Conservation (phyloP, 1,140 invertebrate species). For the Macrostomum lignano region DNA sequence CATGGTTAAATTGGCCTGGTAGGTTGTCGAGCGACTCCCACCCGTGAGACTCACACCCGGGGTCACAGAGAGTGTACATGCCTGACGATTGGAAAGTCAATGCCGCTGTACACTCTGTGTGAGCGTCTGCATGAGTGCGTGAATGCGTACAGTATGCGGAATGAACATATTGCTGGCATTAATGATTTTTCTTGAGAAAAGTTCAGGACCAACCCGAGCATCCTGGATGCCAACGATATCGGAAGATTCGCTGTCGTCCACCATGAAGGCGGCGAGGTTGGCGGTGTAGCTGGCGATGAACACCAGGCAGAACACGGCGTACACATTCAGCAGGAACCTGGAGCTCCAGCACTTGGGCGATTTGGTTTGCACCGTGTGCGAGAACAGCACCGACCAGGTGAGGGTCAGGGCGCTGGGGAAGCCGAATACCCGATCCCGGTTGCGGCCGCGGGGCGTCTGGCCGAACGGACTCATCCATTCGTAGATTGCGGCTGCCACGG, state of each 20-base stretch:
- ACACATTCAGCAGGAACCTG: constrained; percentile 4
- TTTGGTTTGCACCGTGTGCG: constrained; percentile 7
- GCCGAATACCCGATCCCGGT: constrained; percentile 5
- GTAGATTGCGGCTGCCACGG: constrained; percentile 8
- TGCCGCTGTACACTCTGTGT: too few relatives aligned
- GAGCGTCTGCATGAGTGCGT: neutral
- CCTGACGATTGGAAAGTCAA: too few relatives aligned
- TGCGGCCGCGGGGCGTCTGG: constrained; percentile 5
- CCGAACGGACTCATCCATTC: constrained; percentile 10
- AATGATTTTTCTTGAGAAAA: too few relatives aligned
- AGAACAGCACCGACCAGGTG: constrained; percentile 7
- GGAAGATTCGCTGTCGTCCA: constrained; percentile 74
- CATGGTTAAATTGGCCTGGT: too few relatives aligned
- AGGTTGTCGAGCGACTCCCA: too few relatives aligned
- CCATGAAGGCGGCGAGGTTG: constrained; percentile 81
- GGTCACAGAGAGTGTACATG: too few relatives aligned
- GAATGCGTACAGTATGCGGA: neutral
- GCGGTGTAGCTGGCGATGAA: constrained; percentile 92
- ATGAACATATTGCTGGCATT: too few relatives aligned
- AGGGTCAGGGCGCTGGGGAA: constrained; percentile 5
- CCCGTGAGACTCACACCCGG: too few relatives aligned
- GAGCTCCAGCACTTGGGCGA: constrained; percentile 5
- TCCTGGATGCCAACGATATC: constrained; percentile 38
- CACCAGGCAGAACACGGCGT: constrained; percentile 59
- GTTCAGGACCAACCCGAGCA: constrained; percentile 1